Base-by-base conservation (phyloP, 1,140 invertebrate genomes). In the Drosophila hydei region DNA sequence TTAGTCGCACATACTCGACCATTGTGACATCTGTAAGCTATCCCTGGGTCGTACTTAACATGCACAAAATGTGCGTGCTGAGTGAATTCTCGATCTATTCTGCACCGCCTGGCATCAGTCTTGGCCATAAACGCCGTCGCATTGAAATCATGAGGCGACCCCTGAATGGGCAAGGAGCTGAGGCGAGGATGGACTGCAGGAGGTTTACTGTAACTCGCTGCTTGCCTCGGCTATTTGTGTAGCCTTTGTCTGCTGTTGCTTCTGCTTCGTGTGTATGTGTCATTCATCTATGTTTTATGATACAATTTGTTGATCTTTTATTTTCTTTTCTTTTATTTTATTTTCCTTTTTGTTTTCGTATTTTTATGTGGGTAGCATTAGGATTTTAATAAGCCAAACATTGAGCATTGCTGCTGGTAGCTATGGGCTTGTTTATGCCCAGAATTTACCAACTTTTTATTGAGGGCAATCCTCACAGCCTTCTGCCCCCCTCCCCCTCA, bases 351-450 rank as follows among this genome's bases (percentile, higher is more conserved):
- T 65, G 23, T 51, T 19, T 51, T 38, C 48, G 61, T 71, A 77
- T 81, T 75, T 84, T 85, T 85, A 85, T 85, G 62, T 68, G 51
- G 65, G 64, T 71, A 77, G 77, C 77, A 85, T 85, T 87, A 76
- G 77, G 80, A 87, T 87, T 75, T 85, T 85, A 85, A 85, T 85
- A 85, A 85, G 81, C 81, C 81, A 70, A 71, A 70, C 33, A 56
- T 43, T 52, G 64, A 18, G 52, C 61, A 38, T 58, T 50, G 30
- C 25, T 54, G 50, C 27, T 56, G 21, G 38, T 11, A 42, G 38
- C 19, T 16, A 56, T 42, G 21, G 14, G 9, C 38, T 52, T 61
- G 33, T 69, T 47, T 43, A 47, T 52, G 40, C 9, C 50, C 23
- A 33, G 27, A 48, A 25, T 52, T 51, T 23, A 27, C 12, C 52